Conservation (phyloP, 2,888 invertebrate species). For the Phengaris alcon region DNA sequence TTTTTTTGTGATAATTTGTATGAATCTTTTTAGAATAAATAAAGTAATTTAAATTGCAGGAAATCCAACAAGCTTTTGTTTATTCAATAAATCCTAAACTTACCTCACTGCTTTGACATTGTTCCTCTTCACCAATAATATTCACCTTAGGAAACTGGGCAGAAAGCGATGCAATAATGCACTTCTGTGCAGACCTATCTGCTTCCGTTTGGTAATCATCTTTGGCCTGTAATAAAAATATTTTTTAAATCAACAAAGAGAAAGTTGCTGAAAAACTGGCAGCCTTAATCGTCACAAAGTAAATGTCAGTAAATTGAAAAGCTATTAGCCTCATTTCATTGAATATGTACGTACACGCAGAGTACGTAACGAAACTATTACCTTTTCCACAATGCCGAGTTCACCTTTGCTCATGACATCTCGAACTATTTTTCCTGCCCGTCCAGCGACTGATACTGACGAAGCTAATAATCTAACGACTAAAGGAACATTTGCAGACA, state of each 20-base stretch:
- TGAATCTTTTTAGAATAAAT: too few relatives aligned
- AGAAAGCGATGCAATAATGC: slow-evolving; percentile 92
- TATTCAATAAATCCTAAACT: slow-evolving; percentile 12
- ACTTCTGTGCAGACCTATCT: slow-evolving; percentile 95
- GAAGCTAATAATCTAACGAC: slow-evolving; percentile 87
- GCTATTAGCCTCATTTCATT: slow-evolving; percentile 16
- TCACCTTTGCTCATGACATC: slow-evolving; percentile 94
- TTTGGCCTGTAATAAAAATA: slow-evolving; percentile 79
- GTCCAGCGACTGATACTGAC: slow-evolving; percentile 87
- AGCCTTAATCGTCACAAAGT: background rate
- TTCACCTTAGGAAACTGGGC: slow-evolving; percentile 89
- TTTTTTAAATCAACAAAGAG: background rate
- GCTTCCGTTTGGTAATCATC: slow-evolving; percentile 99
- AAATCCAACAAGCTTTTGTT: background rate
- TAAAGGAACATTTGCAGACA: slow-evolving; percentile 79
- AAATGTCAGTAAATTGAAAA: background rate
- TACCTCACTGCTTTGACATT: slow-evolving; percentile 62
- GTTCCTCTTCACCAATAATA: slow-evolving; percentile 95
- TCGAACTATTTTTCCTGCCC: slow-evolving; percentile 93
- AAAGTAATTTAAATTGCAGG: too few relatives aligned
- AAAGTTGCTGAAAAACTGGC: background rate
- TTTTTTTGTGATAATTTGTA: background rate
- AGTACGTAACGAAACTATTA: slow-evolving; percentile 47
- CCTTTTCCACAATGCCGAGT: slow-evolving; percentile 95
- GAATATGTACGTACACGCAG: background rate